Evolutionary conservation across 1,140 invertebrate genomes (phyloP).

Genomic region (Psilanteris sp.): DNA sequence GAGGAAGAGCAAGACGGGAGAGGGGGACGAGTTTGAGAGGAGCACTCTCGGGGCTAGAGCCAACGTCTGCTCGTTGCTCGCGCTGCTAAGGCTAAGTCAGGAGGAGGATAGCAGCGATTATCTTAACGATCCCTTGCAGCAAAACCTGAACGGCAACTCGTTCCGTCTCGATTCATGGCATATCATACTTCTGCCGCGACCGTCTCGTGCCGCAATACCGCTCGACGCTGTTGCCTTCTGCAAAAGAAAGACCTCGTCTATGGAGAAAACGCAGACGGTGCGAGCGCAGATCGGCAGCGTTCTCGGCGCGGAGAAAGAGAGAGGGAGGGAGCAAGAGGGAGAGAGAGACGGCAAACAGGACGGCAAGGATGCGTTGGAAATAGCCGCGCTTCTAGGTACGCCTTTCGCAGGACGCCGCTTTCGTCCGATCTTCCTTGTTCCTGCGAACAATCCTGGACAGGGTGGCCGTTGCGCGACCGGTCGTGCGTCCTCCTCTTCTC

Average conservation of each 20-base stretch:
- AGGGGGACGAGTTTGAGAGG: conserved; percentile 27
- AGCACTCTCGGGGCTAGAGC: conserved; percentile 41
- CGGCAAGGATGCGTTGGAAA: conserved; percentile 56
- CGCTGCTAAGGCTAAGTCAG: conserved; percentile 75
- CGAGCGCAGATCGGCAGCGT: too few relatives aligned
- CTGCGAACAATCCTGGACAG: conserved; percentile 4
- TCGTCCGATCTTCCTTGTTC: conserved; percentile 45
- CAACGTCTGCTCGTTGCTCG: conserved; percentile 36
- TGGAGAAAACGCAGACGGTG: conserved; percentile 38
- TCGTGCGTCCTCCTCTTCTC: not conserved
- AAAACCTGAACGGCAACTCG: conserved; percentile 79
- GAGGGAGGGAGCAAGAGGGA: conserved; percentile 1
- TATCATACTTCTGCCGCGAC: conserved; percentile 36
- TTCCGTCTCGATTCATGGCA: conserved; percentile 60
- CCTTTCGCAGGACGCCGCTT: not conserved
- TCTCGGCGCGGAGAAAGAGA: too few relatives aligned
- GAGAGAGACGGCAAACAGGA: conserved; percentile 4
- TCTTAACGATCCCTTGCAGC: conserved; percentile 79
- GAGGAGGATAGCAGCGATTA: conserved; percentile 78
- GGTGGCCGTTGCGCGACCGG: conserved; percentile 6
- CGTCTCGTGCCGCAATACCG: conserved; percentile 32
- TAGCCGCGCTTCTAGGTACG: conserved; percentile 46
- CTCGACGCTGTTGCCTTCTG: conserved; percentile 21
- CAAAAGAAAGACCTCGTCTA: conserved; percentile 57
- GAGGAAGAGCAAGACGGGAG: conserved; percentile 15